Base-by-base conservation (phyloP, 2,113 vertebrate genomes). In the Dasypus novemcinctus region DNA sequence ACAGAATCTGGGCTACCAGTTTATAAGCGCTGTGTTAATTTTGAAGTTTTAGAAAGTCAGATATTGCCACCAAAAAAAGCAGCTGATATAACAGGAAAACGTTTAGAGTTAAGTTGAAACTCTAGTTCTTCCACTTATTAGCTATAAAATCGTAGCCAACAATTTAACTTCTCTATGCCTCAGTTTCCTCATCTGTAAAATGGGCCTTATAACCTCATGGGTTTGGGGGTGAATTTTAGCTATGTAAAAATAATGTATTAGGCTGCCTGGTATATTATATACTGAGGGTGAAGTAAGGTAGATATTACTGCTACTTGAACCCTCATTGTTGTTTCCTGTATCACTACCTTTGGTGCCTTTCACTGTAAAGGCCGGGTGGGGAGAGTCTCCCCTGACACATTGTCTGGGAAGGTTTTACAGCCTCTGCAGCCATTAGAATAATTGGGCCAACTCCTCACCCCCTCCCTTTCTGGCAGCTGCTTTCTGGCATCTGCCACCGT, bases 181-280 rank as follows among this genome's bases (percentile, higher is more conserved):
- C 61, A 54, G 11, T 63, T 87, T 84, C 79, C 25, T 94, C 46
- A 49, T 49, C 64, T 96, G 64, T 61, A 23, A 49, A 86, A 23
- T 61, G 52, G 49, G 38, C 18, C 14, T 79, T 57, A 5, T 59
- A 43, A 57, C 46, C 57, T 72, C 8, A 2, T 38, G 4, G 21
- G 9, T 3, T 61, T 83, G 2, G 46, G 29, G 71, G 29, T 80
- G 76, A 78, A 76, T 71, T 96, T 90, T 80, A 49, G 43, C 64
- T 41, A 18, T 57, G 43, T 9, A 38, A 66, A 57, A 46, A 72
- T 43, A 64, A 90, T 41, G 6, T 79, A 66, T 76, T n/a, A 68
- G 13, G 38, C 17, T 21, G 13, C 12, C 49, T 66, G 11, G 18
- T 36, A 69, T 69, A 12, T 33, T 72, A 15, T 29, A 41, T 9